Evolutionary conservation across 1,140 invertebrate genomes (phyloP), one percentile per base, ranked within the genome.

Genomic region (Bombus sylvicola): DNA sequence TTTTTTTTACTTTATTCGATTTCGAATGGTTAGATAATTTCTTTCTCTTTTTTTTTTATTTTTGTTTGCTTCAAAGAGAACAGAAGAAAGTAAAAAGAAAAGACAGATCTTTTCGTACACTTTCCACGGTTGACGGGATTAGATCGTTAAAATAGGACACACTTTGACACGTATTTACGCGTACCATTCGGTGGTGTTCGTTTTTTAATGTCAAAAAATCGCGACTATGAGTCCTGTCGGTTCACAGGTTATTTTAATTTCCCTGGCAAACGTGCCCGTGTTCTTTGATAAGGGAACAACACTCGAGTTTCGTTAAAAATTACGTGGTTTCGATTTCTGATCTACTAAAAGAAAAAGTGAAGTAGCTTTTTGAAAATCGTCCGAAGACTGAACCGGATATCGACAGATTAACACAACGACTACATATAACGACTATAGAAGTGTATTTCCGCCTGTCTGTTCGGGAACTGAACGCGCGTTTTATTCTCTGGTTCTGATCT

Each of bases 401-500:
- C 25, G 69, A 72, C 28, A 28, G 69, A 72, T 69, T 34, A 47
- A 73, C 41, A 18, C 41, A 28, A 73, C 71, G 41, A 74, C 25
- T 25, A 75, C 73, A 25, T 53, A 3, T 13, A 34, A 31, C 10
- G 57, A 22, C 41, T 39, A 66, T 15, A 39, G 9, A 76, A 22
- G 25, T n/a, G 31, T 72, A 39, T 53, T 76, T 76, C 25, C 25
- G 37, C 53, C 28, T 34, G 22, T 64, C 39, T n/a, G 25, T 59
- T 53, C 72, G 41, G 57, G 37, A 83, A 59, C 71, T 59, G 76
- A 78, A 25, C 64, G n/a, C 82, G 66, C 39, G 68, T 64, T 28
- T 43, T 64, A 69, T 43, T 62, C 57, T 73, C 68, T 80, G 68
- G 25, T 85, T 85, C 77, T 85, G 83, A 85, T 85, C 83, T 85